Evolutionary conservation across 2,888 invertebrate genomes (phyloP), one percentile per base, ranked within the genome.

Genomic region (Tetrapedia diversipes): DNA sequence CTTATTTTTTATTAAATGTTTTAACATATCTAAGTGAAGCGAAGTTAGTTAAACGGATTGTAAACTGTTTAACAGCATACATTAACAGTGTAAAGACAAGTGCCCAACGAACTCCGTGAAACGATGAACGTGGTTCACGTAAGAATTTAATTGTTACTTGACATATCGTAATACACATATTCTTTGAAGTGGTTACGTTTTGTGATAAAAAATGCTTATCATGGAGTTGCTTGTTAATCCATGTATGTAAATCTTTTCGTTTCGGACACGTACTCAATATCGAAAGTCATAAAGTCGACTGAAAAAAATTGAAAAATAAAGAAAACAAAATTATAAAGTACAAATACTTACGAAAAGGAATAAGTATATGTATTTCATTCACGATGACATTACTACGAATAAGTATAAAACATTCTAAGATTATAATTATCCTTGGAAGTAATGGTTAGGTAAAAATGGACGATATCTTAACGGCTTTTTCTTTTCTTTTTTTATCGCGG

Each of bases 151-250:
- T 70, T 78, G 43, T 59, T 47, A 34, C 43, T 27, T 22, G 34
- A 56, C n/a, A 19, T 51, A 27, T n/a, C 24, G 10, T 24, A 32
- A 54, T 16, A 45, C 24, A 47, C 22, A 39, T 47, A 24, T 59
- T 56, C 71, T 7, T 49, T 4, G 3, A n/a, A 51, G 22, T 14
- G 53, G 22, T 19, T 37, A 60, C n/a, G 14, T 63, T 51, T 39
- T 7, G 24, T 37, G 75, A 72, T 72, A 72, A 76, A 73, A 72
- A 56, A 14, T 10, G 61, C 47, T 76, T 72, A 75, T 72, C 73
- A 27, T 41, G 39, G 29, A 27, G 59, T 54, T 47, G 41, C 41
- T 14, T 32, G 41, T 29, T 66, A 56, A 72, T 76, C 10, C 56
- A 3, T 10, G 6, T 56, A 39, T 45, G 56, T 57, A 72, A 65